Percentiles rank a stretch among this genome's conserved stretches.
phyloP scores from a whole-genome alignment of 2,113 vertebrate species.

The Boleophthalmus pectinirostris region DNA sequence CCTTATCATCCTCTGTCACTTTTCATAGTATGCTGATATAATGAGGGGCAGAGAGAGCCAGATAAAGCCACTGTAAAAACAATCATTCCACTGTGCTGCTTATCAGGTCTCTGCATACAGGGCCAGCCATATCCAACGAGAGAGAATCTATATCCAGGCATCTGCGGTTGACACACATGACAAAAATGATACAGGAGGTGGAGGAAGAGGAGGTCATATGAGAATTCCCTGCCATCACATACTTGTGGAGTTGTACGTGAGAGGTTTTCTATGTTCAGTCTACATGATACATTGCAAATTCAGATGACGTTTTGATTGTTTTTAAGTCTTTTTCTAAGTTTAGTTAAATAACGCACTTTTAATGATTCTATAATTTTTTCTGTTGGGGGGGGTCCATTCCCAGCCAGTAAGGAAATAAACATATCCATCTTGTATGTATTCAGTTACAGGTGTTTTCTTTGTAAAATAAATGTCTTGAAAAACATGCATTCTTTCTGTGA shows the following conservation, averaged over 20 bases:
- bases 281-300: too few species aligned
- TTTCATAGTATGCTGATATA: constrained; percentile 22
- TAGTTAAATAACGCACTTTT: too few species aligned
- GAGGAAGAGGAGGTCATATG: background rate
- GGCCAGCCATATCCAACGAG: constrained; percentile 9
- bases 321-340: too few species aligned
- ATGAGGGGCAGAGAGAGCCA: constrained; percentile 9
- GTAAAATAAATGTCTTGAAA: too few species aligned
- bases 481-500: too few species aligned
- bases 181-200: constrained; percentile 18
- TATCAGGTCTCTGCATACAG: constrained; percentile 38
- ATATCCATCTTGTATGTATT: too few species aligned
- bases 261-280: background rate
- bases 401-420: too few species aligned
- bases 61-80: constrained; percentile 30
- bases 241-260: background rate
- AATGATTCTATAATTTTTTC: too few species aligned
- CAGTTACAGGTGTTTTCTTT: too few species aligned
- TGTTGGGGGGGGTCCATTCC: too few species aligned
- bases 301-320: too few species aligned
- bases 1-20: constrained; percentile 32
- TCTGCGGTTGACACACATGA: constrained; percentile 23
- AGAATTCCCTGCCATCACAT: background rate
- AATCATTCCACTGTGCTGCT: constrained; percentile 23
- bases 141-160: constrained; percentile 2